These are phyloP conservation scores for Drosophila ficusphila DNA, from an alignment of 1,140 invertebrate species.

Conservation along the genomic window DNA sequence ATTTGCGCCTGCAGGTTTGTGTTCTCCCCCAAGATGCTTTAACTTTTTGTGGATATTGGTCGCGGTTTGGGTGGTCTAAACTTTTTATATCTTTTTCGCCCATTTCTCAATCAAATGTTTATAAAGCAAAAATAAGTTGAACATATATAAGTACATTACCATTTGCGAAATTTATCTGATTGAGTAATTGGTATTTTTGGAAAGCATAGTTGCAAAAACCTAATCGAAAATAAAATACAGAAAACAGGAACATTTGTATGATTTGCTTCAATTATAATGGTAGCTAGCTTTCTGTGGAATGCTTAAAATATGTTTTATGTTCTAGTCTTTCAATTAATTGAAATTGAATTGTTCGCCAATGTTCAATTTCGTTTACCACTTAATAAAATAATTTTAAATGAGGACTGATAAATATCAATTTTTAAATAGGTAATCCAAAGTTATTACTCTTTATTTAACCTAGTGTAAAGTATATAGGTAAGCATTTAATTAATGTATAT, in stretches of 20 bases:
- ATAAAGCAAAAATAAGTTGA: slow-evolving; percentile 21
- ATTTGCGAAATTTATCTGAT: slow-evolving; percentile 44
- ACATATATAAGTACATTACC: slow-evolving; percentile 26
- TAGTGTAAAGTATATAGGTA: no score
- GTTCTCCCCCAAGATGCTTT: slow-evolving; percentile 5
- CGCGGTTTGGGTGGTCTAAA: slow-evolving; percentile 32
- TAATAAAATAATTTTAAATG: no score
- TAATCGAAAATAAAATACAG: slow-evolving; percentile 1
- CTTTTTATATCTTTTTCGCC: slow-evolving; percentile 32
- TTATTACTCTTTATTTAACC: no score
- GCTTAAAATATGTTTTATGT: not conserved
- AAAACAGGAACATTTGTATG: not conserved
- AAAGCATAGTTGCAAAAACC: not conserved
- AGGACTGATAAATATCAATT: no score
- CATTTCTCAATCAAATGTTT: slow-evolving; percentile 58
- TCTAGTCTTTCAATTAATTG: no score
- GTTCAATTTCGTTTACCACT: no score
- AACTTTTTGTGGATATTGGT: slow-evolving; percentile 14
- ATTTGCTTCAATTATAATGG: not conserved
- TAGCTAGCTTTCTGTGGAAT: not conserved
- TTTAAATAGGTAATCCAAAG: not conserved
- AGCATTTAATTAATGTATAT: no score
- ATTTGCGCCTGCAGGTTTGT: not conserved
- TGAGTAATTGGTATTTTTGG: slow-evolving; percentile 57
- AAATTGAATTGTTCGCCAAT: no score